phyloP scores from a whole-genome alignment of 2,888 invertebrate genomes.

The Pristionchus entomophagus region DNA sequence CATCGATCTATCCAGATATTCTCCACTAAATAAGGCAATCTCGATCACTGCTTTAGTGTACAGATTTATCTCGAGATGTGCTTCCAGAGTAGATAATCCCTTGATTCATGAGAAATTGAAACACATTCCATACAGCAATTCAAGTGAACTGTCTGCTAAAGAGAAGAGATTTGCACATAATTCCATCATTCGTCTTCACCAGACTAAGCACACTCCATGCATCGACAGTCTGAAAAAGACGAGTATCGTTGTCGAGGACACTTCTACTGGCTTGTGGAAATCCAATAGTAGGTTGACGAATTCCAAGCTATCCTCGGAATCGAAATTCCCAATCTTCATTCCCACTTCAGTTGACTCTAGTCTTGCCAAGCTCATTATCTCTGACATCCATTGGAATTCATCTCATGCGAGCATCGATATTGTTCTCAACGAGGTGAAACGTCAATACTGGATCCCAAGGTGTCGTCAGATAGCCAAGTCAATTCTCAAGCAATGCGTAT shows the following conservation, averaged over 20 bases:
- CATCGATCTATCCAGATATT: neutral
- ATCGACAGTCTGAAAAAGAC: neutral
- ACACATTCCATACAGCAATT: neutral
- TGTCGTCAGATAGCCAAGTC: constrained; percentile 44
- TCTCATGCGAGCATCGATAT: neutral
- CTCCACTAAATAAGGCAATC: neutral
- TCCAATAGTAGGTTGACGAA: neutral
- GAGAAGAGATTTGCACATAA: constrained; percentile 7
- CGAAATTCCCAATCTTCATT: neutral
- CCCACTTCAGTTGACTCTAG: neutral
- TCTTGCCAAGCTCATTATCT: neutral
- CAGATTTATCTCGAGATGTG: neutral
- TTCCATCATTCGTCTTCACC: neutral
- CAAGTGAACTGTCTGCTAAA: neutral
- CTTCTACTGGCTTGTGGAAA: neutral
- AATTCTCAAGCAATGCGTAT: constrained; percentile 66
- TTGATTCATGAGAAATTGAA: neutral
- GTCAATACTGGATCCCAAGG: constrained; percentile 71
- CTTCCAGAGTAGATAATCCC: neutral
- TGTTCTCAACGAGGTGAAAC: too few species aligned
- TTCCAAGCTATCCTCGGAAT: neutral
- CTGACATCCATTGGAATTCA: neutral
- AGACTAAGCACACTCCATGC: neutral
- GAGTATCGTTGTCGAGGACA: neutral
- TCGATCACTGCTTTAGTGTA: neutral